Conservation (phyloP, 2,888 invertebrate genomes). For the Eupithecia vulgata region DNA sequence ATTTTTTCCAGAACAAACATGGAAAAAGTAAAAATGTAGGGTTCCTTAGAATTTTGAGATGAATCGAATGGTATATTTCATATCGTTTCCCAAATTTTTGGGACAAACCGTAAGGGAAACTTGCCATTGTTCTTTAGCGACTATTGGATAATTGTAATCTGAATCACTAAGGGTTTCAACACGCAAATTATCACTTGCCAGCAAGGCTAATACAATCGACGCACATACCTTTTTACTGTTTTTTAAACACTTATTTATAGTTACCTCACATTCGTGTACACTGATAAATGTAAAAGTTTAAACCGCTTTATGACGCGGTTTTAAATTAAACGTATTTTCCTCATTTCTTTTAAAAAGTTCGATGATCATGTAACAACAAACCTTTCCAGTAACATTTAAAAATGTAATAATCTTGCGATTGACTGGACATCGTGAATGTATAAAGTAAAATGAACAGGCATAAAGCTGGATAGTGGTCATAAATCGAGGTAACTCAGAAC, state of each 20-base stretch:
- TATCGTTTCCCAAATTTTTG: no score
- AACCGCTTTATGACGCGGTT: not conserved
- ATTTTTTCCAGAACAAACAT: no score
- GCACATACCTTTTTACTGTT: not conserved
- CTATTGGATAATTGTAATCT: not conserved
- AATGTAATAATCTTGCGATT: not conserved
- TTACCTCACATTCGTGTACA: not conserved
- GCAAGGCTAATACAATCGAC: not conserved
- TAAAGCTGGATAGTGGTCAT: constrained; percentile 71
- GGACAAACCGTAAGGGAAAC: no score
- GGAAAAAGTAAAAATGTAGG: no score
- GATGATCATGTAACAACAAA: not conserved
- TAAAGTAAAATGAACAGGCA: constrained; percentile 52
- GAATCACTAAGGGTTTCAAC: not conserved
- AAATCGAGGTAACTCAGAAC: constrained; percentile 68
- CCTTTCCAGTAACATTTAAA: not conserved
- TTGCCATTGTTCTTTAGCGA: no score
- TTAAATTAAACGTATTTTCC: not conserved
- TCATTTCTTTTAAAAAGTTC: not conserved
- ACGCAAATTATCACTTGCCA: not conserved
- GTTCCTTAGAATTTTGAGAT: no score
- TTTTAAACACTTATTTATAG: not conserved
- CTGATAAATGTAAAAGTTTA: not conserved
- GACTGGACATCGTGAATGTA: constrained; percentile 34
- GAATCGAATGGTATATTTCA: no score